Evolutionary conservation across 1,140 invertebrate species (phyloP), one percentile per base, ranked within the genome.

Genomic region (Vanessa atalanta): DNA sequence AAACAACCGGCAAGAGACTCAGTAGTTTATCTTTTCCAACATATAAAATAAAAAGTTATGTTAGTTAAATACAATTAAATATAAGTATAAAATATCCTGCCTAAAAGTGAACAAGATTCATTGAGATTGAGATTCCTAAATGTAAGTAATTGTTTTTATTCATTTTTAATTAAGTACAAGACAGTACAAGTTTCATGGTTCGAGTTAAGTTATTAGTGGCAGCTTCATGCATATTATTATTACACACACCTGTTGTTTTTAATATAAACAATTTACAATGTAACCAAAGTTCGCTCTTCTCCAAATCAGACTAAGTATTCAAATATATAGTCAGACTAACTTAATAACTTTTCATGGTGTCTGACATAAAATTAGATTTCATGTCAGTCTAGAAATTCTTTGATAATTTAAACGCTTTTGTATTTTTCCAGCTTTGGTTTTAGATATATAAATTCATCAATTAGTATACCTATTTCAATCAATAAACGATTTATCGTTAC

Each of bases 311-410:
- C 20, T 6, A 65, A 51, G 47, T 37, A 61, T 61, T 31, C 6
- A 6, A 31, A 31, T 31, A 31, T 31, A 60, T 9, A 26, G 26
- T 31, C 23, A 31, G 23, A 37, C 53, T 43, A 16, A 26, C 31
- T 57, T 67, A 8, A 50, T 13, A 51, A 31, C 20, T 57, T 60
- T 60, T 43, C 60, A 31, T 31, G 63, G 51, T 65, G 70, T 72
- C 64, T 66, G 70, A 48, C 11, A 51, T 31, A n/a, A 13, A 72
- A 72, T 60, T 47, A 26, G 20, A 72, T 72, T 72, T 43, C 50
- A n/a, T 47, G 23, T 7, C 37, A 57, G 63, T 72, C 63, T 72
- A 50, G 3, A 43, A 50, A 47, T 47, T 47, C 23, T 65, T 72
- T 47, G 15, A 13, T 23, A 13, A 37, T 60, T 71, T 7, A 53